phyloP scores from a whole-genome alignment of 2,113 vertebrate genomes.

The Myiagra hebetior region DNA sequence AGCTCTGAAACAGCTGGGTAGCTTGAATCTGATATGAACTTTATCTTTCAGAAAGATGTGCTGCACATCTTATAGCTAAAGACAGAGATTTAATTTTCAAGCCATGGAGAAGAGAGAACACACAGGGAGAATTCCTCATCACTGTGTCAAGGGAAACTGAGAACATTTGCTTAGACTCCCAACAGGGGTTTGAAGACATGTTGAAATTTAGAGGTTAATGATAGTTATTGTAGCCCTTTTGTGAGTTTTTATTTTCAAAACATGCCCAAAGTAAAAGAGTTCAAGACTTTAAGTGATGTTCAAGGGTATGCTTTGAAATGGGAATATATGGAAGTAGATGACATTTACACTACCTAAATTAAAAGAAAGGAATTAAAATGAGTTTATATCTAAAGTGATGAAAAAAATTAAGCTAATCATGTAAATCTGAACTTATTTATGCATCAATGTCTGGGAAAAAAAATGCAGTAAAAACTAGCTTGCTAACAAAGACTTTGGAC shows the following conservation, averaged over 20 bases:
- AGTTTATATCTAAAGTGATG: neutral
- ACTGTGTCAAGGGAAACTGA: neutral
- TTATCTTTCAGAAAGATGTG: neutral
- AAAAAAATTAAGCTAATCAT: neutral
- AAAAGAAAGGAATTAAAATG: constrained; percentile 13
- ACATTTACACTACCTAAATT: neutral
- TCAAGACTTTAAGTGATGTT: neutral
- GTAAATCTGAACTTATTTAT: neutral
- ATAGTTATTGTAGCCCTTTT: neutral
- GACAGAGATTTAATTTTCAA: constrained; percentile 47
- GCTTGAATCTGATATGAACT: constrained; percentile 26
- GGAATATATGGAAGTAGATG: neutral
- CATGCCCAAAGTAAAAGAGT: neutral
- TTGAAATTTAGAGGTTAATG: neutral
- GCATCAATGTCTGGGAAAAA: neutral
- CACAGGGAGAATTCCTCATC: constrained; percentile 22
- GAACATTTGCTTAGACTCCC: neutral
- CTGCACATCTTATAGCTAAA: neutral
- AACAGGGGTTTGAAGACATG: neutral
- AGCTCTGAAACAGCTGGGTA: neutral
- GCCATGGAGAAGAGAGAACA: neutral
- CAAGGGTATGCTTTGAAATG: neutral
- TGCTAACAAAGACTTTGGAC: neutral
- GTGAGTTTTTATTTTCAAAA: constrained; percentile 16
- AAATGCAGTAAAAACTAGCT: neutral